phyloP scores from a whole-genome alignment of 1,140 invertebrate species.

The Drosophila nigromelanica region DNA sequence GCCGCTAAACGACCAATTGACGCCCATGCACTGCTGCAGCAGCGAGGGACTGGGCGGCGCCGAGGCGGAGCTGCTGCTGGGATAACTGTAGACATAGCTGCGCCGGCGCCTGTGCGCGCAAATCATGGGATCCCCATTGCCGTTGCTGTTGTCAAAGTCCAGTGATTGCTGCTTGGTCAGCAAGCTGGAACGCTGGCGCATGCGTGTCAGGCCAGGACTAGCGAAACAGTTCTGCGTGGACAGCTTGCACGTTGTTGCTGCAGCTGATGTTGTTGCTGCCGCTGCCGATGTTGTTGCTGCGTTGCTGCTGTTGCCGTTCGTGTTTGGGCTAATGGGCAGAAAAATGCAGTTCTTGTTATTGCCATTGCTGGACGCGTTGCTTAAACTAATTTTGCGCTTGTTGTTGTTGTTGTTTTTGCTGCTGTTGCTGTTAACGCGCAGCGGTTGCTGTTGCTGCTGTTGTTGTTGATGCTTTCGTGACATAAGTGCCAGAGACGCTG shows the following conservation, averaged over 20 bases:
- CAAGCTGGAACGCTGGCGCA: slow-evolving; percentile 77
- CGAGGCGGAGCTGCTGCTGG: slow-evolving; percentile 73
- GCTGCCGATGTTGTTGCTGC: slow-evolving; percentile 84
- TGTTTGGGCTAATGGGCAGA: slow-evolving; percentile 90
- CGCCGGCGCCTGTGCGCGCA: slow-evolving; percentile 68
- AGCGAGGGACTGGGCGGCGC: slow-evolving; percentile 81
- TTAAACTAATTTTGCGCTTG: slow-evolving; percentile 85
- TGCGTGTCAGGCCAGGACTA: slow-evolving; percentile 91
- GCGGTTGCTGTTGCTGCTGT: slow-evolving; percentile 37
- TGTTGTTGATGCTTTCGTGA: slow-evolving; percentile 83
- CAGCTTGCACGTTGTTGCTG: slow-evolving; percentile 84
- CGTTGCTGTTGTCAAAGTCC: slow-evolving; percentile 59
- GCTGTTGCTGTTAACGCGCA: slow-evolving; percentile 28
- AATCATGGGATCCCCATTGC: slow-evolving; percentile 74
- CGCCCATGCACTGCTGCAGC: slow-evolving; percentile 63
- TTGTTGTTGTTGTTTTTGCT: slow-evolving; percentile 56
- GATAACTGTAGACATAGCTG: slow-evolving; percentile 64
- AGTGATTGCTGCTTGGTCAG: slow-evolving; percentile 76
- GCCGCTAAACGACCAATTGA: slow-evolving; percentile 55
- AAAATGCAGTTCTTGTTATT: slow-evolving; percentile 91
- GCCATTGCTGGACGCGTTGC: slow-evolving; percentile 84
- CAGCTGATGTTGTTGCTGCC: slow-evolving; percentile 86
- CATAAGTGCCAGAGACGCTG: slow-evolving; percentile 83
- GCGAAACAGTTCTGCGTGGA: slow-evolving; percentile 89
- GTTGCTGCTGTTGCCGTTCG: slow-evolving; percentile 85